Evolutionary conservation across 2,888 invertebrate species (phyloP).

Genomic region (Phasia obesa): DNA sequence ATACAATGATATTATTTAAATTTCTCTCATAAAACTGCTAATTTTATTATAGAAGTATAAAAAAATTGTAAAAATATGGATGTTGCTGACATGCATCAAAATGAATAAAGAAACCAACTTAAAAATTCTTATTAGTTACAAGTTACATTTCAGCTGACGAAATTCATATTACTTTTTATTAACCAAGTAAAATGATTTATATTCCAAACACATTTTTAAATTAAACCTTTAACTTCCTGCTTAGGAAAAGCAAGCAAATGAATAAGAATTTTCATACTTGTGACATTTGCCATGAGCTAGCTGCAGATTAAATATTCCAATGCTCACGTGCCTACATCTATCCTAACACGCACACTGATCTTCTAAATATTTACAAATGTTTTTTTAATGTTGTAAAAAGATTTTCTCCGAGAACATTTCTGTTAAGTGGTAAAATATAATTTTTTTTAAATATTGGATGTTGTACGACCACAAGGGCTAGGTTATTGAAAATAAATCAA

Average conservation of each 20-base stretch:
- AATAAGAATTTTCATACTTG: not conserved
- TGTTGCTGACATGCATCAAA: too few species aligned
- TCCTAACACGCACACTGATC: not conserved
- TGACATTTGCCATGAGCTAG: slow-evolving; percentile 40
- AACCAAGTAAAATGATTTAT: slow-evolving; percentile 32
- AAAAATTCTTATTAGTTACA: too few species aligned
- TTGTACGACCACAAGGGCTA: too few species aligned
- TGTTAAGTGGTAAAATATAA: too few species aligned
- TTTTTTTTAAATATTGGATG: too few species aligned
- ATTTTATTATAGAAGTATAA: too few species aligned
- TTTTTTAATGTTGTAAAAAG: slow-evolving; percentile 5
- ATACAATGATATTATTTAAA: too few species aligned
- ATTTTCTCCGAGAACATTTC: slow-evolving; percentile 8
- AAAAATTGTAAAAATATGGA: too few species aligned
- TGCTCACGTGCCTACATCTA: not conserved
- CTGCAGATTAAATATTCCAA: slow-evolving; percentile 7
- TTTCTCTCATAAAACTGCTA: too few species aligned
- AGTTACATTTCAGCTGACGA: too few species aligned
- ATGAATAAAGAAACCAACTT: too few species aligned
- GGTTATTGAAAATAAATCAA: too few species aligned
- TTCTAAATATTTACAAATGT: slow-evolving; percentile 17
- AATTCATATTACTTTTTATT: slow-evolving; percentile 23
- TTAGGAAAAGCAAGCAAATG: not conserved
- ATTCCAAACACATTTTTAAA: slow-evolving; percentile 24
- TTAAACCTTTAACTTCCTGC: slow-evolving; percentile 50